Evolutionary conservation across 2,888 invertebrate species (phyloP), one percentile per base, ranked within the genome.

Genomic region (Tenthredo scrophulariae): DNA sequence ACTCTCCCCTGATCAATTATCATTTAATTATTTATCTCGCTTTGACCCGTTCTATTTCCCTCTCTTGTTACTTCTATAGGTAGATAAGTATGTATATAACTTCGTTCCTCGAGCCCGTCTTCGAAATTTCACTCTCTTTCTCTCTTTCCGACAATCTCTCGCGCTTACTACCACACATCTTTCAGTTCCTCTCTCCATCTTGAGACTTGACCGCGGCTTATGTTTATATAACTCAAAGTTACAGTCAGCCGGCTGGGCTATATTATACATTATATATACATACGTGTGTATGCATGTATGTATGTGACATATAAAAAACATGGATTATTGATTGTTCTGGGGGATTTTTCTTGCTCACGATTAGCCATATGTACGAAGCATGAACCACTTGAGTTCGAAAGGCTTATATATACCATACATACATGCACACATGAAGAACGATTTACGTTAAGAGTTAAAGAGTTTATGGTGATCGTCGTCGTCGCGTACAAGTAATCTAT

Each of bases 1-100:
- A 46, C 86, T 86, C 77, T 85, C 84, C 84, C 75, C 84, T 79
- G 85, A 87, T 87, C 86, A 84, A 87, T 86, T 86, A 88, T 87
- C 85, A 84, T 88, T 87, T 84, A 86, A 75, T 88, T 84, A 87
- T 82, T 87, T 85, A 87, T 85, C 86, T 84, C 77, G 79, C 29
- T 22, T 79, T 79, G 65, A 65, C 77, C 77, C 77, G 46, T 84
- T 65, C 67, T 46, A 84, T 84, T 84, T 58, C 84, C 58, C 74
- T 46, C 50, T 43, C 43, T 50, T 50, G 13, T 18, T n/a, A 77
- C 29, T 54, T 18, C 26, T 18, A 37, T 40, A 40, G 40, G 70
- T 29, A 6, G 18, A 18, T 79, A 10, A 2, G 37, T 54, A 54
- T 65, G 33, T 29, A 26, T 67, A 67, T 18, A 67, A 33, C 33